Conservation (phyloP, 2,797 vertebrate genomes). For the Gymnoscopelus braueri region DNA sequence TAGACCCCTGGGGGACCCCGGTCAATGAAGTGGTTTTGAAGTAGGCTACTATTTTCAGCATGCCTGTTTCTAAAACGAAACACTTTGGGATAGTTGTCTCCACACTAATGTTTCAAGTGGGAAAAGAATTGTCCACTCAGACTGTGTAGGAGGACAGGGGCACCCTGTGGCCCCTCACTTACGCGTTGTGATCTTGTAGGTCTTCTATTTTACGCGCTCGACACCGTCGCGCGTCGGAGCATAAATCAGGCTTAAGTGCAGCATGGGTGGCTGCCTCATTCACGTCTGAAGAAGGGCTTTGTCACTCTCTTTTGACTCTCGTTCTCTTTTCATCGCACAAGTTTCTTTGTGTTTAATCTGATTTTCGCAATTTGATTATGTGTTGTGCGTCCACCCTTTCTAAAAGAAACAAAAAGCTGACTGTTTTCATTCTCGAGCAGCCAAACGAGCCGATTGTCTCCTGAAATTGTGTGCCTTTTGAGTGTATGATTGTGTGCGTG, state of each 20-base stretch:
- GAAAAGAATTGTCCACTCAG: constrained; percentile 12
- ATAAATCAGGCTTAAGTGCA: not conserved
- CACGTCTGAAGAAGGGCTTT: constrained; percentile 17
- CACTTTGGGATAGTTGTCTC: not conserved
- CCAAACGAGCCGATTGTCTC: too few relatives aligned
- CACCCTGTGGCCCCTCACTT: not conserved
- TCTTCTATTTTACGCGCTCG: too few relatives aligned
- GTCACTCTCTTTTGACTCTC: constrained; percentile 8
- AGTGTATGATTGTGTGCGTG: not conserved
- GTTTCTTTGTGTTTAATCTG: constrained; percentile 4
- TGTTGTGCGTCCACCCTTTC: not conserved
- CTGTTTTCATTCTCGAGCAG: not conserved
- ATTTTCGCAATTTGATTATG: constrained; percentile 2
- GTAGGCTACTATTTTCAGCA: too few relatives aligned
- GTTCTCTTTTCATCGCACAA: not conserved
- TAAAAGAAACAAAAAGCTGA: not conserved
- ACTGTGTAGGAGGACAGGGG: constrained; percentile 4
- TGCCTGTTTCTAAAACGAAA: too few relatives aligned
- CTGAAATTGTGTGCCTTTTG: not conserved
- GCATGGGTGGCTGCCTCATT: not conserved
- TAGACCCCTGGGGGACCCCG: too few relatives aligned
- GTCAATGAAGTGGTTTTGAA: too few relatives aligned
- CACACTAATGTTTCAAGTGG: not conserved
- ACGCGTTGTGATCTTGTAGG: too few relatives aligned
- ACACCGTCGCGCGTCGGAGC: too few relatives aligned